Percentiles rank a stretch among this genome's conserved stretches.
phyloP scores from a whole-genome alignment of 2,113 vertebrate genomes.

The Mustela lutreola region DNA sequence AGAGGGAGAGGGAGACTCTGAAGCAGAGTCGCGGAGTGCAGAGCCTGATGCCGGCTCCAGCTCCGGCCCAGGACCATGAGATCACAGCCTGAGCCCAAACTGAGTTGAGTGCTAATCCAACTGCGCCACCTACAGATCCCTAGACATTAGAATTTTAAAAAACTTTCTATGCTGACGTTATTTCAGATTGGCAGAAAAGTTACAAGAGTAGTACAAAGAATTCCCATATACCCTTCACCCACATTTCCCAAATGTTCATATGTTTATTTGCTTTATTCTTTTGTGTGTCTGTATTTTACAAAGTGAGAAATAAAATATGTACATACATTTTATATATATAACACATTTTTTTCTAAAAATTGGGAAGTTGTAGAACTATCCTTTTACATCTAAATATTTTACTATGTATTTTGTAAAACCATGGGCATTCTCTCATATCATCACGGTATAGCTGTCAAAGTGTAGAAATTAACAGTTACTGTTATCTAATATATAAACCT shows the following conservation, averaged over 20 bases:
- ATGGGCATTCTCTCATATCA: neutral
- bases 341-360: slow-evolving; percentile 23
- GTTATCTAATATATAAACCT: neutral
- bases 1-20: neutral
- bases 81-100: neutral
- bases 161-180: neutral
- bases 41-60: neutral
- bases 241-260: neutral
- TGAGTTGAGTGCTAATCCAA: neutral
- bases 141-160: neutral
- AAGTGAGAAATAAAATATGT: slow-evolving; percentile 42
- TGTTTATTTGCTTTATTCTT: slow-evolving; percentile 23
- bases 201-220: neutral
- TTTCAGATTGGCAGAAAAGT: slow-evolving; percentile 35
- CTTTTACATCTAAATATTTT: slow-evolving; percentile 11
- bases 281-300: neutral
- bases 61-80: neutral
- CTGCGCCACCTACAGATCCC: neutral
- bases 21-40: neutral
- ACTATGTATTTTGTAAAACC: neutral
- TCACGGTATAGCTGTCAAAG: neutral
- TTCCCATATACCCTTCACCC: neutral
- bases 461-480: slow-evolving; percentile 12
- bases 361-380: neutral
- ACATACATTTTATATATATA: neutral